Conservation (phyloP, 2,797 vertebrate genomes). For the Malacoctenus gilli region DNA sequence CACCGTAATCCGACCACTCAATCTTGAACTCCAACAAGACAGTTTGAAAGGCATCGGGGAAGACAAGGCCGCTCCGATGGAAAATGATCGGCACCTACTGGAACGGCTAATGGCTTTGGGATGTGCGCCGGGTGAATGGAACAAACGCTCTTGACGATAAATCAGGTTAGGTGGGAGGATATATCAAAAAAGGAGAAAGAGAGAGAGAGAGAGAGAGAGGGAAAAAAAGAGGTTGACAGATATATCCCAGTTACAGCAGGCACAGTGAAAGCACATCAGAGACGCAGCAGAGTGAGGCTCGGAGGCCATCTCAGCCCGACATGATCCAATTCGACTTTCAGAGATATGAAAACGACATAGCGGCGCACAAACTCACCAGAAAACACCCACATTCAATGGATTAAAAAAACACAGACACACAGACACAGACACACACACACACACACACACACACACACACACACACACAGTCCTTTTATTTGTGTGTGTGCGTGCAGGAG, state of each 20-base stretch:
- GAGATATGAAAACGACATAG: slow-evolving; percentile 3
- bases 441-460: too few species aligned
- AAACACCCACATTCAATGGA: too few species aligned
- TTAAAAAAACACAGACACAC: too few species aligned
- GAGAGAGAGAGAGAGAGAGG: too few species aligned
- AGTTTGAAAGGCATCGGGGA: slow-evolving; percentile 46
- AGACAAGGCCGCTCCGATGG: slow-evolving; percentile 22
- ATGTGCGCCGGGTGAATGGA: slow-evolving; percentile 60
- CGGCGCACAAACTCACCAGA: slow-evolving; percentile 32
- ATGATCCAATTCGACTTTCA: slow-evolving; percentile 39
- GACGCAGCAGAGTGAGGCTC: slow-evolving; percentile 35
- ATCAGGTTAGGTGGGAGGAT: slow-evolving; percentile 50
- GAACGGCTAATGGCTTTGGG: slow-evolving; percentile 48
- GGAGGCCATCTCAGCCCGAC: slow-evolving; percentile 19
- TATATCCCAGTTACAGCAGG: slow-evolving; percentile 56
- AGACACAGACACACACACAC: too few species aligned
- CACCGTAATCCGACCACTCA: slow-evolving; percentile 55
- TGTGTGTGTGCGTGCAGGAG: too few species aligned
- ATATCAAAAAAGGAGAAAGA: too few species aligned
- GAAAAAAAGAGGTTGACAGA: slow-evolving; percentile 43
- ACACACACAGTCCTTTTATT: too few species aligned
- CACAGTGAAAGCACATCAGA: slow-evolving; percentile 41
- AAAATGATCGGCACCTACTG: slow-evolving; percentile 49
- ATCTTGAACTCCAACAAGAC: slow-evolving; percentile 61
- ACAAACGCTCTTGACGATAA: slow-evolving; percentile 56